Percentiles rank a stretch among this genome's conserved stretches.
Conservation (phyloP, 2,888 invertebrate species). For the Eucriotettix oculatus region DNA sequence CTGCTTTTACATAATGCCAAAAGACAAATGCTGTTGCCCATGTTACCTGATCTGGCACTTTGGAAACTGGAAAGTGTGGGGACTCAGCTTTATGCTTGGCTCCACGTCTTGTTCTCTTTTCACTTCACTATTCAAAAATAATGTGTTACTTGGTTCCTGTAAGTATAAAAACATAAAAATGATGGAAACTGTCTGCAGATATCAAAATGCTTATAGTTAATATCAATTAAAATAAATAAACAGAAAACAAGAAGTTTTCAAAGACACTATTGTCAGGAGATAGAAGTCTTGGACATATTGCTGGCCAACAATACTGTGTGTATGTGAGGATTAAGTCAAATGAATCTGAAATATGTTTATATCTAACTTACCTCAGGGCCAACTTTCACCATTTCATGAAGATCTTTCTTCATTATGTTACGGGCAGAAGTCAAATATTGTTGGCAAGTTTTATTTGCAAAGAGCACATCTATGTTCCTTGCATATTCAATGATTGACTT, state of each 20-base stretch:
- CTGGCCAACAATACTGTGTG: too few relatives aligned
- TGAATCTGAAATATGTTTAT: too few relatives aligned
- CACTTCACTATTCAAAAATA: too few relatives aligned
- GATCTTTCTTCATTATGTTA: constrained; percentile 59
- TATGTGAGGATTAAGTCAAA: too few relatives aligned
- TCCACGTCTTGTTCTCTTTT: neutral
- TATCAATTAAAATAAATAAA: neutral
- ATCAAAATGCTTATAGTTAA: neutral
- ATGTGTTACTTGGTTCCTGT: neutral
- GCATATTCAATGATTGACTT: constrained; percentile 49
- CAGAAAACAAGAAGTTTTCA: neutral
- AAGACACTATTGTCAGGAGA: too few relatives aligned
- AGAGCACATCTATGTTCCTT: constrained; percentile 54
- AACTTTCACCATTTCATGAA: constrained; percentile 51
- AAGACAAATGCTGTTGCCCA: neutral
- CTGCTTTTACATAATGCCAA: too few relatives aligned
- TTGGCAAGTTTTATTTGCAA: constrained; percentile 59
- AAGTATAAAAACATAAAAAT: neutral
- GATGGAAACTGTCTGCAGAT: neutral
- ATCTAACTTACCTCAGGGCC: constrained; percentile 5
- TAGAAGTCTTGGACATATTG: too few relatives aligned
- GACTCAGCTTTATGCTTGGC: constrained; percentile 19
- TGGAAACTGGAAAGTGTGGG: constrained; percentile 28
- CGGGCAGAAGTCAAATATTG: constrained; percentile 51
- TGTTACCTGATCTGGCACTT: constrained; percentile 33